Percentiles rank a stretch among this genome's conserved stretches.
Conservation (phyloP, 2,113 vertebrate species). For the Erinaceus europaeus region DNA sequence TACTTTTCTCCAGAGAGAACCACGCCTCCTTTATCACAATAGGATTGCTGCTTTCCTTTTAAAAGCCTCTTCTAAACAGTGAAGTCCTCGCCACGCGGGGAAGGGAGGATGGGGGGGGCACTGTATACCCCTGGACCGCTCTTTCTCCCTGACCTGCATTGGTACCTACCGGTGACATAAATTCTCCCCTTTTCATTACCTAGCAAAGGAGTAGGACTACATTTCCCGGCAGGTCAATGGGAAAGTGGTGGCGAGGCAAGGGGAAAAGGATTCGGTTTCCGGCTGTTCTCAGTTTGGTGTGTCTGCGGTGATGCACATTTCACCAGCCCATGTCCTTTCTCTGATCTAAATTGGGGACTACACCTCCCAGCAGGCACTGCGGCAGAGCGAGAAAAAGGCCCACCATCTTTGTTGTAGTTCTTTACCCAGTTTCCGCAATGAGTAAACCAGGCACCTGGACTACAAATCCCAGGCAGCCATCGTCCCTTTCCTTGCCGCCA, state of each 20-base stretch:
- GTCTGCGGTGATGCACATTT: neutral
- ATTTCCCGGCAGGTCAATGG: slow-evolving; percentile 30
- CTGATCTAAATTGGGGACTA: slow-evolving; percentile 38
- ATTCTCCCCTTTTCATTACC: neutral
- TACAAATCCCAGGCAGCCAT: slow-evolving; percentile 42
- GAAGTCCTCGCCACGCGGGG: neutral
- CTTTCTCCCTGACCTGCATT: neutral
- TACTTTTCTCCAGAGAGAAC: neutral
- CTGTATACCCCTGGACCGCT: neutral
- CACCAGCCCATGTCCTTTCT: slow-evolving; percentile 15
- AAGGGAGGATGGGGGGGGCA: neutral
- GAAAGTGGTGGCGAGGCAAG: neutral
- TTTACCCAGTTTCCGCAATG: neutral
- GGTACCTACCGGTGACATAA: slow-evolving; percentile 27
- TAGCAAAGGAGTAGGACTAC: slow-evolving; percentile 36
- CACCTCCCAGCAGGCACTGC: slow-evolving; percentile 47
- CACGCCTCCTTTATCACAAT: slow-evolving; percentile 19
- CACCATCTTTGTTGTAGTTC: slow-evolving; percentile 56
- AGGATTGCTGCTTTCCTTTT: slow-evolving; percentile 1
- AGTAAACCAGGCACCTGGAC: neutral
- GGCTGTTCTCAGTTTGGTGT: neutral
- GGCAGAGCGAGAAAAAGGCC: neutral
- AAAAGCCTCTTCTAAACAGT: neutral
- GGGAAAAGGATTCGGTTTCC: slow-evolving; percentile 10
- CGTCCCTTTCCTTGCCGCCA: neutral